These are phyloP conservation scores for Chaunax sp. DNA, from an alignment of 2,797 vertebrate species.

Conservation along the genomic window DNA sequence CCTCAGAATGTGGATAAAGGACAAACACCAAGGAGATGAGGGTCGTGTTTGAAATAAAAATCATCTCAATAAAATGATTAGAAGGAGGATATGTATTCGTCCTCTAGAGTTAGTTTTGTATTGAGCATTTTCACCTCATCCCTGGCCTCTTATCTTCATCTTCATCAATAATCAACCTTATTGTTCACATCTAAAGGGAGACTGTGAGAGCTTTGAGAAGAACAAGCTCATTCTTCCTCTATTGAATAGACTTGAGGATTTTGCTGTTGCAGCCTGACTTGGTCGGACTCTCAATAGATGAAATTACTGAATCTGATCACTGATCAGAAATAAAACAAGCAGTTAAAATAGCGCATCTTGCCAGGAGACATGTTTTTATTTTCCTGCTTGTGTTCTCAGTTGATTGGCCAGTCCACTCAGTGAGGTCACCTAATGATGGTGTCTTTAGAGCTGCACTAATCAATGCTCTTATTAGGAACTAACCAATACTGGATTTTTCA, in stretches of 20 bases:
- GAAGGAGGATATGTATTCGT: no score
- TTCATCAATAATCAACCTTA: neutral
- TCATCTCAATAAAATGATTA: neutral
- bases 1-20: conserved; percentile 7
- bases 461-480: neutral
- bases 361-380: no score
- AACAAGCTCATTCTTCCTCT: neutral
- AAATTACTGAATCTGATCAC: no score
- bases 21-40: neutral
- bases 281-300: no score
- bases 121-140: neutral
- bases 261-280: neutral
- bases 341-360: no score
- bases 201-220: neutral
- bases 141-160: neutral
- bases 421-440: no score
- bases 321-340: no score
- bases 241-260: no score
- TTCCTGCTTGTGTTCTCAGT: no score
- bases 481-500: neutral
- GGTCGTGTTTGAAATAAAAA: neutral
- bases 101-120: neutral
- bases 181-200: neutral
- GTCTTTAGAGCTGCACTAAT: neutral
- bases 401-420: no score